Evolutionary conservation across 1,140 invertebrate species (phyloP), one percentile per base, ranked within the genome.

Genomic region (Halesus radiatus): DNA sequence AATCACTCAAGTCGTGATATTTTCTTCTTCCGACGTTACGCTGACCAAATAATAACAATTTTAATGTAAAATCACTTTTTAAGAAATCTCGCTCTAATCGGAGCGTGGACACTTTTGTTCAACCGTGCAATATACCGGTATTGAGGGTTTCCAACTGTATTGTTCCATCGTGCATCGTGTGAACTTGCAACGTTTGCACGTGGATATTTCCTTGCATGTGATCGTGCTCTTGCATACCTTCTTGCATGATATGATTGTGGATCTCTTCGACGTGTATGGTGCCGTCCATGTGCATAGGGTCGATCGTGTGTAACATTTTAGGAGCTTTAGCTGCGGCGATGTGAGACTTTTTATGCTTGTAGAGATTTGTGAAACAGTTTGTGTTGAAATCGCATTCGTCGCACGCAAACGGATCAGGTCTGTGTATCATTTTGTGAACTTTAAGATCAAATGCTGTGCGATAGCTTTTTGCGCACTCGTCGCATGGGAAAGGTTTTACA

Each of bases 321-420:
- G 22, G 16, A 13, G 15, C 54, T 75, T 73, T 75, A 4, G 72
- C 26, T 0, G 53, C 54, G 26, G 72, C 72, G 3, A 75, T 50
- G 53, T 75, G 72, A 18, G 53, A 26, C 54, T 75, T 75, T 32
- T 75, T 75, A 54, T 78, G 76, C 50, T 78, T 78, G 37, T 78
- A 66, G 1, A 78, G 45, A 50, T 78, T 78, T 4, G 60, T 66
- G 60, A 68, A 78, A 32, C 60, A 78, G 37, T 78, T 78, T 0
- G 60, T 66, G 60, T 68, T 64, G 26, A 78, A 78, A 16, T 78
- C 76, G 23, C 76, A 78, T 78, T 66, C 50, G 60, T 78, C 76
- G 76, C 76, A 78, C 1, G 60, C 76, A 18, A 78, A 78, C 22
- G 72, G 72, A 56, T 75, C 72, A n/a, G 53, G 53, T 37, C 72